Conservation (phyloP, 2,888 invertebrate species). For the Philaethria dido region DNA sequence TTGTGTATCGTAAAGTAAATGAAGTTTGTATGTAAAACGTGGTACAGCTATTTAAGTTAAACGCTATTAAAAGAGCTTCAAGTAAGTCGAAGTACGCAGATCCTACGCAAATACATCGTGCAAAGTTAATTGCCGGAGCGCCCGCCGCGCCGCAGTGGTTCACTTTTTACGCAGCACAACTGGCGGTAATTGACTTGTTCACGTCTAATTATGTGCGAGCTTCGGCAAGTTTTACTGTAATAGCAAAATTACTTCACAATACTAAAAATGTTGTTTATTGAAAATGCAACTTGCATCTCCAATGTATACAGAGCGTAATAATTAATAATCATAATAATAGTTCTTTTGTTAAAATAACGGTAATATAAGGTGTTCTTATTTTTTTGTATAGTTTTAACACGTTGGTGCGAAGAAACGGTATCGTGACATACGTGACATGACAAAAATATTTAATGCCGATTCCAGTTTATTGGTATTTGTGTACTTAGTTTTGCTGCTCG, state of each 20-base stretch:
- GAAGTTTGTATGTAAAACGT: conserved; percentile 52
- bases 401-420: not conserved
- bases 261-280: not conserved
- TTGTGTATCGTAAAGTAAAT: conserved; percentile 54
- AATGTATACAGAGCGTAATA: not conserved
- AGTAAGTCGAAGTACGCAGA: conserved; percentile 45
- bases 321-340: not conserved
- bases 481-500: conserved; percentile 17
- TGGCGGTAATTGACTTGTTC: conserved; percentile 40
- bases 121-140: conserved; percentile 57
- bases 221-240: conserved; percentile 5
- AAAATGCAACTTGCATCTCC: not conserved
- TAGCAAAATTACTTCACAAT: conserved; percentile 2
- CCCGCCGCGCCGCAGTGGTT: conserved; percentile 32
- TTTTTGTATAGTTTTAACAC: not conserved
- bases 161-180: conserved; percentile 30
- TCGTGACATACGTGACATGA: not conserved
- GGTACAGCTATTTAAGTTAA: conserved; percentile 52
- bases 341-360: not conserved
- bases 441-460: conserved; percentile 26
- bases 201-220: conserved; percentile 26
- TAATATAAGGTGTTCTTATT: conserved; percentile 8
- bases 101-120: conserved; percentile 51
- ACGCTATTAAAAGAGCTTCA: conserved; percentile 58
- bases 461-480: conserved; percentile 27